These are phyloP conservation scores for Capitulum mitella DNA, from an alignment of 2,888 invertebrate genomes.

Conservation along the genomic window DNA sequence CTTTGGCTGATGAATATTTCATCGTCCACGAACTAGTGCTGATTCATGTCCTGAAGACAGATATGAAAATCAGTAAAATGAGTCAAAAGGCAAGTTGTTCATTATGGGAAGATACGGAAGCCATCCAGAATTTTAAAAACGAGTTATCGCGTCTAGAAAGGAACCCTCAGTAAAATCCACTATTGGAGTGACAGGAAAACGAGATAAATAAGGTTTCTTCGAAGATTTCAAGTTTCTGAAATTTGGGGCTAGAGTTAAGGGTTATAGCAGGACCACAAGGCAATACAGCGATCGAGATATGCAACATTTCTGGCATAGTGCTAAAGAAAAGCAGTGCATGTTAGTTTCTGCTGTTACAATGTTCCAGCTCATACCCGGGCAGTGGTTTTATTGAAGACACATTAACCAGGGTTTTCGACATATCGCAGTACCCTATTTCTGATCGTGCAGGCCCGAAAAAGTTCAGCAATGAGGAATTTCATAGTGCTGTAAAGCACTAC, in stretches of 20 bases:
- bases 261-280: neutral
- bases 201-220: neutral
- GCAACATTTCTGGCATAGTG: too few relatives aligned
- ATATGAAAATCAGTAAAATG: neutral
- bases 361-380: too few relatives aligned
- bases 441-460: too few relatives aligned
- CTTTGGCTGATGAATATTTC: neutral
- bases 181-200: neutral
- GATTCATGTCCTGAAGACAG: neutral
- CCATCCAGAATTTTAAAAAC: neutral
- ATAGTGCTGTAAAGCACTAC: too few relatives aligned
- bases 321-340: too few relatives aligned
- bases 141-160: neutral
- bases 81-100: neutral
- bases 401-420: too few relatives aligned
- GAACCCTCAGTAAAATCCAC: neutral
- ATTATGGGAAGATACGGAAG: neutral
- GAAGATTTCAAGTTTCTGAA: neutral
- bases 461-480: too few relatives aligned
- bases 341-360: too few relatives aligned
- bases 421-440: too few relatives aligned
- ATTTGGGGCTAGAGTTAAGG: neutral
- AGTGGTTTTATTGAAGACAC: too few relatives aligned
- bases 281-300: too few relatives aligned
- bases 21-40: neutral